phyloP scores from a whole-genome alignment of 2,113 vertebrate species.

The Dendropsophus ebraccatus region DNA sequence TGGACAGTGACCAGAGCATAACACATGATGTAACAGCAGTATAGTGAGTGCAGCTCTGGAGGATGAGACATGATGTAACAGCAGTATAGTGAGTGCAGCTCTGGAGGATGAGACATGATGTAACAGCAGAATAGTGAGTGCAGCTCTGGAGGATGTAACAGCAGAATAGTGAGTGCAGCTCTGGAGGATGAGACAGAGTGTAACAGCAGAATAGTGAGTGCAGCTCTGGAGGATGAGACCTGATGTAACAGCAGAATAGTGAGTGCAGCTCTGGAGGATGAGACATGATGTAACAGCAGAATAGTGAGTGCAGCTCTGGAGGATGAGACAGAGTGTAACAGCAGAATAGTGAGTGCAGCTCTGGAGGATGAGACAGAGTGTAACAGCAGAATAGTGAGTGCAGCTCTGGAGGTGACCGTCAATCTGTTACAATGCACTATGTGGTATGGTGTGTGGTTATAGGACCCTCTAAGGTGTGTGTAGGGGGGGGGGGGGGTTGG shows the following conservation, averaged over 20 bases:
- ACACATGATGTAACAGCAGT: not conserved
- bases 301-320: not conserved
- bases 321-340: not conserved
- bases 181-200: too few species aligned
- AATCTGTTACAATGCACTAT: not conserved
- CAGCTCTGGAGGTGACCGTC: not conserved
- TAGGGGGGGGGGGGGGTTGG: too few species aligned
- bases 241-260: too few species aligned
- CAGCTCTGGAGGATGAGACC: too few species aligned
- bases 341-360: too few species aligned
- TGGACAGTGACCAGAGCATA: conserved; percentile 75
- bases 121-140: not conserved
- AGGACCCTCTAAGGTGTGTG: too few species aligned
- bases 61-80: not conserved
- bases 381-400: not conserved
- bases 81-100: not conserved
- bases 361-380: not conserved
- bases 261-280: too few species aligned
- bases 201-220: too few species aligned
- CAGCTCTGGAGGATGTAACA: not conserved
- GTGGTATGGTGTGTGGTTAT: too few species aligned
- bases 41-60: not conserved
- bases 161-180: too few species aligned
- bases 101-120: not conserved
- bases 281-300: too few species aligned